Evolutionary conservation across 2,797 vertebrate species (phyloP), one percentile per base, ranked within the genome.

Genomic region (Arremon brunneinucha): DNA sequence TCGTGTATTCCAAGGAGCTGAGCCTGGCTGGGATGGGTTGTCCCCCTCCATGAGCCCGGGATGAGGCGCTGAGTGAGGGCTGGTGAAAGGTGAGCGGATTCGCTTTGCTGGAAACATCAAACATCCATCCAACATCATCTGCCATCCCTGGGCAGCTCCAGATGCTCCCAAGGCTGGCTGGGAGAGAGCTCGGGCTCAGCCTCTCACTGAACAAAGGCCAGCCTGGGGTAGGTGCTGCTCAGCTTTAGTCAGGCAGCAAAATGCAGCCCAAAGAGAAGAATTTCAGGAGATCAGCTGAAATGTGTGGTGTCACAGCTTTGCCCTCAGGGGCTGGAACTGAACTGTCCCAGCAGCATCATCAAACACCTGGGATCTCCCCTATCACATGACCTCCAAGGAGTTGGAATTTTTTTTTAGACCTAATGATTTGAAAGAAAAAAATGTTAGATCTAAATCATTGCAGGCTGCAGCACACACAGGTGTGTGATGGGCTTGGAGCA

Each of bases 321-420:
- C 20, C 37, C 28, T 9, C 57, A 12, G 3, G 2, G 53, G 26
- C 18, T 70, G 72, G 49, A 46, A 11, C 12, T 1, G 0, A 64
- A 11, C 32, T 3, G 0, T 19, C 27, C 70, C 0, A 0, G 34
- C 52, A 56, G n/a, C 0, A 0, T 15, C 81, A 32, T 34, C 2
- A 1, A 62, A 24, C 34, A 15, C 5, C 50, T 4, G 0, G 2
- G 55, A 34, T 39, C 56, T 5, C 3, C 55, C 37, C 9, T 8
- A 12, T 5, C 4, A 1, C 8, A 3, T 0, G 1, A 8, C 22
- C 28, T 23, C 44, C 28, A 24, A 22, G 20, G 26, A 26, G 11
- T 0, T 28, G 35, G 24, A 0, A 2, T 3, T 21, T 21, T 27
- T 24, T 8, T 2, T 1, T 26, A 37, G 18, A 11, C 1, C 3